Conservation (phyloP, 2,113 vertebrate genomes). For the Verasper variegatus region DNA sequence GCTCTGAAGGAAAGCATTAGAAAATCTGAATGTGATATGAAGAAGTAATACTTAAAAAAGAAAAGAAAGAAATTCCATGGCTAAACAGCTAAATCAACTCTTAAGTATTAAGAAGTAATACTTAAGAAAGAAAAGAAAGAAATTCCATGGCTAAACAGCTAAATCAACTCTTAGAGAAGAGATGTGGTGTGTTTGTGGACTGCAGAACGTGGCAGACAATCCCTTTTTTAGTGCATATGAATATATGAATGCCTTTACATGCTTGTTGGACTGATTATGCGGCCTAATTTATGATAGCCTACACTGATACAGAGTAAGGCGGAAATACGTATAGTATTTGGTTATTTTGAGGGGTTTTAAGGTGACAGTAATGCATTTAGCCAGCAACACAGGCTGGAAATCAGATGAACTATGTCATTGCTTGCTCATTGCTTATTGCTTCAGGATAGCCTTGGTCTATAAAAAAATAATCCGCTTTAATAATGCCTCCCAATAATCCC, state of each 20-base stretch:
- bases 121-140: not conserved
- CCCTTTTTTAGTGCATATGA: not conserved
- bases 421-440: constrained; percentile 30
- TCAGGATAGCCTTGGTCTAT: constrained; percentile 48
- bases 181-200: not conserved
- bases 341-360: constrained; percentile 2
- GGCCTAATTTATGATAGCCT: not conserved
- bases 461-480: constrained; percentile 47
- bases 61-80: not conserved
- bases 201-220: not conserved
- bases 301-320: not conserved
- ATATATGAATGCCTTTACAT: not conserved
- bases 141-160: not conserved
- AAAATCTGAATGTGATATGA: not conserved
- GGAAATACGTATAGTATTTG: not conserved
- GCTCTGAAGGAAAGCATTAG: not conserved
- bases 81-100: not conserved
- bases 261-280: not conserved
- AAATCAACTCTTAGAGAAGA: not conserved
- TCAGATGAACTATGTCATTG: constrained; percentile 15
- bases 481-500: constrained; percentile 40
- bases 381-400: constrained; percentile 1
- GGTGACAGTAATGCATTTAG: not conserved
- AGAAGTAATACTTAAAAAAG: not conserved
- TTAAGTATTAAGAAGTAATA: too few relatives aligned